phyloP scores from a whole-genome alignment of 35 echinoderm and acorn worm genomes.

The Lytechinus pictus region DNA sequence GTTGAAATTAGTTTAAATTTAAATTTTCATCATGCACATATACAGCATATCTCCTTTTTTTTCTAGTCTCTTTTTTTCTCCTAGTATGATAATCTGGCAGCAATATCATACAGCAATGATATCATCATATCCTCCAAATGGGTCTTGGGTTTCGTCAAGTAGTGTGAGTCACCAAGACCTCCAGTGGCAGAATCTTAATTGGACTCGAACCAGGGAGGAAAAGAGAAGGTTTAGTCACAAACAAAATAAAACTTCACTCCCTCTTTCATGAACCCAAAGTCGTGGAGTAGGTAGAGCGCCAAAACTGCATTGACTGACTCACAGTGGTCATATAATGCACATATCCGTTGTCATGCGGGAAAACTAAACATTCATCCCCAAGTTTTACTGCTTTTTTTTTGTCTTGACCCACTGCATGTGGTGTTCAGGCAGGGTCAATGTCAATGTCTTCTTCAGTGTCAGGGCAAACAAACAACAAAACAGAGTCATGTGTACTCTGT shows the following conservation, averaged over 20 bases:
- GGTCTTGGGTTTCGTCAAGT: constrained; percentile 16
- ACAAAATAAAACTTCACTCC: not conserved
- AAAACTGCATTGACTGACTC: not conserved
- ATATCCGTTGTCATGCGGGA: constrained; percentile 1
- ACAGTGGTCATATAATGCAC: not conserved
- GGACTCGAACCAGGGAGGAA: not conserved
- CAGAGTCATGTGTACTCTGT: too few species aligned
- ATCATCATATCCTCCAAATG: not conserved
- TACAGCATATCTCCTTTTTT: too few species aligned
- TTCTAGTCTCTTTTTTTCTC: too few species aligned
- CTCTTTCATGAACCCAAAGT: not conserved
- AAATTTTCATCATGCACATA: too few species aligned
- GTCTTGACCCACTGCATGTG: not conserved
- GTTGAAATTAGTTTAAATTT: too few species aligned
- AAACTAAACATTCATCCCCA: not conserved
- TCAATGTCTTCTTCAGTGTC: not conserved
- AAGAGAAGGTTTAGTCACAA: not conserved
- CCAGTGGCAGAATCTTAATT: not conserved
- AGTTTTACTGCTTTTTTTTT: not conserved
- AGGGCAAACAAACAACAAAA: not conserved
- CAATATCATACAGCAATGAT: not conserved
- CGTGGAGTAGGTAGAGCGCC: not conserved
- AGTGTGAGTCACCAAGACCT: not conserved
- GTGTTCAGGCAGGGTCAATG: not conserved
- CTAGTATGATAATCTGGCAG: not conserved